Base-by-base conservation (phyloP, 1,140 invertebrate genomes). In the Zaprionus capensis region DNA sequence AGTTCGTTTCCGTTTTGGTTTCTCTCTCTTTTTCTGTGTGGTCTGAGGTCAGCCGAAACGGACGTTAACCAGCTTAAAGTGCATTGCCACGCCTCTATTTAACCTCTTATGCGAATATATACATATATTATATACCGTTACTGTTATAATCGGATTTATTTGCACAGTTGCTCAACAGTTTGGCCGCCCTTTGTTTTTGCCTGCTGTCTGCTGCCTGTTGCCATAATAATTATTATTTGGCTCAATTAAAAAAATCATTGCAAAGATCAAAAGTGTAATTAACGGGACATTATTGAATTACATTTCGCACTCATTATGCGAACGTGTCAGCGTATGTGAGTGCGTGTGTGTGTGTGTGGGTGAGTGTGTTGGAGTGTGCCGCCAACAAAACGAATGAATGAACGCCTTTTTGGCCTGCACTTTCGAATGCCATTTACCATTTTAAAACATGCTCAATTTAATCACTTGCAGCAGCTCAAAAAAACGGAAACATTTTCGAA, bases 241-340 rank as follows among this genome's bases (percentile, higher is more conserved):
- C 53, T 64, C 64, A 69, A 70, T 76, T 71, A 49, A 71, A 76
- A 76, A 76, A 76, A 67, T 75, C 65, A 75, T 61, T 62, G 61
- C 71, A 46, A 68, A 78, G 76, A 78, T 78, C 71, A 78, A 75
- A 78, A 74, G 71, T 78, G 66, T 75, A 75, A 78, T 78, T 78
- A 78, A 78, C 65, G 65, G 56, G 20, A 31, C 41, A 69, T 78
- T 75, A 78, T 78, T 78, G 46, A 78, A 78, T 78, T 78, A 59
- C 76, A 64, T 74, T 74, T 78, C 71, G 57, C 71, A 78, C 76
- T 75, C 70, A 72, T 66, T 72, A 72, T 51, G 38, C 17, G 11
- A 22, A 20, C 12, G 11, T 20, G 46, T 20, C 20, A 22, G 20
- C 4, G 28, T 57, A n/a, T 14, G 38, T 26, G 41, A 28, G 28